Percentiles rank a stretch among this genome's conserved stretches.
Conservation (phyloP, 2,888 invertebrate species). For the Napeogenes sylphis region DNA sequence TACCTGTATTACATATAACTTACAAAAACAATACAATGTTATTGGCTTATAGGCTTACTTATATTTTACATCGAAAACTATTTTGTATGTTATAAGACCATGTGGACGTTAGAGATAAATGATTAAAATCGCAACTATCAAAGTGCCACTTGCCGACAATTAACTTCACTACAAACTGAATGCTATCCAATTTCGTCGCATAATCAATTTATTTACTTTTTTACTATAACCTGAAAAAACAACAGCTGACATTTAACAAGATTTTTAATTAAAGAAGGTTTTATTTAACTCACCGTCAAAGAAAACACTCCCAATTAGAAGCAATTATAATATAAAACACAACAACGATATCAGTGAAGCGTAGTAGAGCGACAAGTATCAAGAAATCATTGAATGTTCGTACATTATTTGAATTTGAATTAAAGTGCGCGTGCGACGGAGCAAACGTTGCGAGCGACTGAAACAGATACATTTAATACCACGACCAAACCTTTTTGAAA, state of each 20-base stretch:
- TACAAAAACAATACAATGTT: no score
- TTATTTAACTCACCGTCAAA: slow-evolving; percentile 28
- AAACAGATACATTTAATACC: slow-evolving; percentile 36
- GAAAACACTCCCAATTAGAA: slow-evolving; percentile 25
- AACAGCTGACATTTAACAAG: slow-evolving; percentile 26
- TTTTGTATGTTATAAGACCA: slow-evolving; percentile 9
- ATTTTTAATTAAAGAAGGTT: slow-evolving; percentile 9
- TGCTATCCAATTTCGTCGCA: slow-evolving; percentile 16
- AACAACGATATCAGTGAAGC: slow-evolving; percentile 32
- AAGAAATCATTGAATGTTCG: slow-evolving; percentile 49
- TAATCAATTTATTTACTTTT: slow-evolving; percentile 27
- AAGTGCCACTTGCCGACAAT: slow-evolving; percentile 12
- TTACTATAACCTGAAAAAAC: slow-evolving; percentile 25
- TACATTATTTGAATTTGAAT: slow-evolving; percentile 53
- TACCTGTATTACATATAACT: no score
- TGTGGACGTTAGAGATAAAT: slow-evolving; percentile 15
- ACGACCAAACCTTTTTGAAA: slow-evolving; percentile 35
- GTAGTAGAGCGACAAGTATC: slow-evolving; percentile 43
- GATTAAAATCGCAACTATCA: slow-evolving; percentile 13
- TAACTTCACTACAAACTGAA: slow-evolving; percentile 8
- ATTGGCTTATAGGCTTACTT: no score
- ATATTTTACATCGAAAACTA: no score
- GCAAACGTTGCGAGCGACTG: slow-evolving; percentile 39
- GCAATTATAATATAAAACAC: slow-evolving; percentile 18
- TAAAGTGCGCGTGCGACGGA: slow-evolving; percentile 50